These are phyloP conservation scores for Pyrrhia umbra DNA, from an alignment of 2,888 invertebrate species.

Conservation along the genomic window DNA sequence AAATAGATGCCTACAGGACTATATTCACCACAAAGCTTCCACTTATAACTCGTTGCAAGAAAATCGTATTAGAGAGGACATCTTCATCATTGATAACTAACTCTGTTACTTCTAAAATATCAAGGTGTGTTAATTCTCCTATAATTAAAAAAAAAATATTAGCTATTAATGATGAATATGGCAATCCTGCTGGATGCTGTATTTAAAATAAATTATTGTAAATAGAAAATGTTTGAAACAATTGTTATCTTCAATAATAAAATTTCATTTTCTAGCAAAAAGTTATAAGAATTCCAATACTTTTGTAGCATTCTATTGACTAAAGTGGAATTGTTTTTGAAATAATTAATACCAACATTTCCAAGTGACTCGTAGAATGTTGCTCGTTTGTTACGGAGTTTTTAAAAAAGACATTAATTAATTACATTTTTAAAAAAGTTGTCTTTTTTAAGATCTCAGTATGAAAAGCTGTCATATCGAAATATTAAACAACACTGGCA, in stretches of 20 bases:
- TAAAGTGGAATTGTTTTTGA: constrained; percentile 15
- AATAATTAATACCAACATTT: not conserved
- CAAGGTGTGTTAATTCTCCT: not conserved
- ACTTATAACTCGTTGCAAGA: constrained; percentile 35
- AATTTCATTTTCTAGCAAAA: constrained; percentile 35
- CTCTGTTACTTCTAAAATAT: not conserved
- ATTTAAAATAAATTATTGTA: not conserved
- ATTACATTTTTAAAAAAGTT: not conserved
- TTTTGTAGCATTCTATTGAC: constrained; percentile 3
- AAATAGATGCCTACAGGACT: constrained; percentile 9
- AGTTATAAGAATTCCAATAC: constrained; percentile 36
- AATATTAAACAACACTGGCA: not conserved
- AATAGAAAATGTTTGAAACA: constrained; percentile 7
- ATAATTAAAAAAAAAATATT: constrained; percentile 19
- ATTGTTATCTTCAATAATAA: constrained; percentile 3
- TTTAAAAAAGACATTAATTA: not conserved
- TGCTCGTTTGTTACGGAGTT: not conserved
- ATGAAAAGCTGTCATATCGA: not conserved
- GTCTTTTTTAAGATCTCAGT: not conserved
- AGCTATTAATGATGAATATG: not conserved
- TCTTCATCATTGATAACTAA: not conserved
- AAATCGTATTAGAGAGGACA: constrained; percentile 4
- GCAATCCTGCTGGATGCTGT: not conserved
- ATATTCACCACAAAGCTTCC: constrained; percentile 30
- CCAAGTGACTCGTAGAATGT: not conserved